Percentiles rank a stretch among this genome's conserved stretches.
Conservation (phyloP, 2,797 vertebrate species). For the Hemibagrus guttatus region DNA sequence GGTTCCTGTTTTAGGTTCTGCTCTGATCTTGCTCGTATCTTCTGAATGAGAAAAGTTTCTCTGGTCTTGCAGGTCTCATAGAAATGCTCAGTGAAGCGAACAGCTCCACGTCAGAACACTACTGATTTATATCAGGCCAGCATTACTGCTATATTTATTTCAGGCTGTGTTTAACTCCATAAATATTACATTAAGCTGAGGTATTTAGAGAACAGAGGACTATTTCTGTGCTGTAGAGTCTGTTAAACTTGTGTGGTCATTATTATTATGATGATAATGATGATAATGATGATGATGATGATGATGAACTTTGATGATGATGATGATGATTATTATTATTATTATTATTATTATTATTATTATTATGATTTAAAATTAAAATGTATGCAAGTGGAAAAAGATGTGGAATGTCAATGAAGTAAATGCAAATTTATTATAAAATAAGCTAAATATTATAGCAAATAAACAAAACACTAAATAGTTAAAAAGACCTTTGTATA, state of each 20-base stretch:
- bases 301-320: too few relatives aligned
- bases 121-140: background rate
- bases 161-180: background rate
- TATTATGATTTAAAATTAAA: too few relatives aligned
- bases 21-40: slow-evolving; percentile 39
- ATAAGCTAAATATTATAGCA: too few relatives aligned
- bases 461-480: too few relatives aligned
- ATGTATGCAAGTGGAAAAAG: too few relatives aligned
- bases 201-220: background rate
- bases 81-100: background rate
- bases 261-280: background rate
- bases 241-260: background rate
- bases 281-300: too few relatives aligned
- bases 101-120: background rate
- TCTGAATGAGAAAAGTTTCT: slow-evolving; percentile 42
- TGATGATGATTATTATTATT: background rate
- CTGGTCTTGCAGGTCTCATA: background rate
- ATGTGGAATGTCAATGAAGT: too few relatives aligned
- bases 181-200: background rate
- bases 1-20: slow-evolving; percentile 40
- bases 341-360: too few relatives aligned
- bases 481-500: too few relatives aligned
- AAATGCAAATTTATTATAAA: too few relatives aligned
- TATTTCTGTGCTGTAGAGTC: background rate
- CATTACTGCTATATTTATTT: slow-evolving; percentile 20